Conservation (phyloP, 2,797 vertebrate species). For the Nasua narica region DNA sequence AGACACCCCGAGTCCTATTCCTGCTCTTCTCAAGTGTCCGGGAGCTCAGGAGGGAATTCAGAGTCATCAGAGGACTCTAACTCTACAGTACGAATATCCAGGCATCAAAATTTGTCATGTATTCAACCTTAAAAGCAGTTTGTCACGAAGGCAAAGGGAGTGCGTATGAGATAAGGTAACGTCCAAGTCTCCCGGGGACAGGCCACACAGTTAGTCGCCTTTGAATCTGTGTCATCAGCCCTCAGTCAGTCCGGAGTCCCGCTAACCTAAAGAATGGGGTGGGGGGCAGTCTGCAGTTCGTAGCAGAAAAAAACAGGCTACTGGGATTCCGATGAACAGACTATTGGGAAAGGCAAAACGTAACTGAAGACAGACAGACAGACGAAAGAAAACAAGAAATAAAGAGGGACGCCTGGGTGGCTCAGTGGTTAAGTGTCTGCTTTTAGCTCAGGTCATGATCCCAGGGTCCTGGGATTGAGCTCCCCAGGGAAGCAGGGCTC, state of each 20-base stretch:
- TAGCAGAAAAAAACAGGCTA: background rate
- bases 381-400: background rate
- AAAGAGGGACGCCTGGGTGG: background rate
- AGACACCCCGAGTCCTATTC: background rate
- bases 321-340: slow-evolving; percentile 30
- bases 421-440: background rate
- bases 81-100: background rate
- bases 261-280: background rate
- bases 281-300: background rate
- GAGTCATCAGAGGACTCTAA: background rate
- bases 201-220: background rate
- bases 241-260: background rate
- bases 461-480: background rate
- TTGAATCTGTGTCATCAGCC: background rate
- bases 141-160: background rate
- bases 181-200: background rate
- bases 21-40: background rate
- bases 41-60: background rate
- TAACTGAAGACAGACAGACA: background rate
- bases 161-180: background rate
- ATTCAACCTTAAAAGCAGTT: slow-evolving; percentile 21
- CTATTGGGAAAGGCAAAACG: background rate
- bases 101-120: background rate
- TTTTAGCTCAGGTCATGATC: background rate
- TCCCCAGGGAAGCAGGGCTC: background rate